Evolutionary conservation across 2,113 vertebrate species (phyloP), one percentile per base, ranked within the genome.

Genomic region (Petrocephalus microphthalmus): DNA sequence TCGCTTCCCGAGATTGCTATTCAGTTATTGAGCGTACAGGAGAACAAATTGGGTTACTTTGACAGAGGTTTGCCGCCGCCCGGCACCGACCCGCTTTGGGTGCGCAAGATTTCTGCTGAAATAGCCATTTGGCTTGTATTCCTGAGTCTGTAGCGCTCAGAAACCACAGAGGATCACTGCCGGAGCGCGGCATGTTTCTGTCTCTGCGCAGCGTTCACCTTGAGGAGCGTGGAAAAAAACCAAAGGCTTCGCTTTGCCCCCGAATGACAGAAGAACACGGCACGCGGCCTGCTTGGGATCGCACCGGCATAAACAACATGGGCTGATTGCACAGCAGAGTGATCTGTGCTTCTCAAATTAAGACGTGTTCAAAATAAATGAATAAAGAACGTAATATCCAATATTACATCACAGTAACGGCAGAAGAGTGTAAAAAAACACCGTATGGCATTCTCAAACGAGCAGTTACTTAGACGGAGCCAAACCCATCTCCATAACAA

Each of bases 101-200:
- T 11, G 83, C 33, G n/a, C 13, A 11, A 11, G n/a, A 17, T 33
- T 85, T 86, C 85, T 86, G 85, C 85, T 86, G 53, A 60, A 86
- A 33, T 47, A 45, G 85, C 54, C 29, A 47, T 54, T 29, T 71
- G 60, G 25, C 60, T 67, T 67, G 60, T 67, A 13, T 67, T 67
- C n/a, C 60, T 67, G 60, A 86, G 82, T 51, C 81, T 47, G 42
- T 47, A 8, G 33, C 10, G 81, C 47, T 47, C 15, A 11, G 2
- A 25, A 51, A 8, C 45, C 42, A 11, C n/a, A 51, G 81, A 47
- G 19, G 81, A 49, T 22, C 22, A 74, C 29, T 7, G 25, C 10
- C n/a, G 2, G n/a, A 25, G 60, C n/a, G n/a, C 1, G n/a, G 42
- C 1, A 22, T 3, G 78, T 25, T 25, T 11, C 57, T 17, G 67